Conservation (phyloP, 2,797 vertebrate genomes). For the Diplodus puntazzo region DNA sequence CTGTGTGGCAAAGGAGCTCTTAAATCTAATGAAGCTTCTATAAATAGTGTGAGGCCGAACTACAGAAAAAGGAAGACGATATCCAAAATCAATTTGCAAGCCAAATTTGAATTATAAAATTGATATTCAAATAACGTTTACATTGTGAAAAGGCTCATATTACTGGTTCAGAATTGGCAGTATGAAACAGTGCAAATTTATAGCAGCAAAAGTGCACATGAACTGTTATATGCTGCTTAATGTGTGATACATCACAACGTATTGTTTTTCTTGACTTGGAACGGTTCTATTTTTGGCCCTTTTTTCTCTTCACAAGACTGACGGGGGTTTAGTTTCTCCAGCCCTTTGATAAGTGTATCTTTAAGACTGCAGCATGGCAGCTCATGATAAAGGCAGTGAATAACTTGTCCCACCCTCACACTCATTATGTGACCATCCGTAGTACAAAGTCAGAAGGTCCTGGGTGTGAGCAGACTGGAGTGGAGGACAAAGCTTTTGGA, state of each 20-base stretch:
- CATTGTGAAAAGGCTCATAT: neutral
- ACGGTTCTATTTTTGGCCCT: slow-evolving; percentile 9
- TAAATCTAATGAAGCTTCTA: slow-evolving; percentile 59
- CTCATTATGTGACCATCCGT: slow-evolving; percentile 44
- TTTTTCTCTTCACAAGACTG: neutral
- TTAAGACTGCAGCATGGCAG: slow-evolving; percentile 62
- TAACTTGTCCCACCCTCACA: slow-evolving; percentile 47
- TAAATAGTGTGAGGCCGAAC: slow-evolving; percentile 54
- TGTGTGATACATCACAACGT: neutral
- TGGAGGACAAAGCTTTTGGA: slow-evolving; percentile 60
- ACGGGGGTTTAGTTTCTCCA: slow-evolving; percentile 43
- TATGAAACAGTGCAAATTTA: slow-evolving; percentile 10
- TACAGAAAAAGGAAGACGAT: slow-evolving; percentile 13
- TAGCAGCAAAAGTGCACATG: neutral
- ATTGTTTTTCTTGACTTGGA: slow-evolving; percentile 2
- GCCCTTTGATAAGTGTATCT: slow-evolving; percentile 54
- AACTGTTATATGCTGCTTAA: neutral
- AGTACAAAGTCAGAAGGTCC: slow-evolving; percentile 47
- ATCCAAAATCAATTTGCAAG: neutral
- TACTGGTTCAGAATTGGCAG: neutral
- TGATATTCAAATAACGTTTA: neutral
- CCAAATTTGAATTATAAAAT: slow-evolving; percentile 9
- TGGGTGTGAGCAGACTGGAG: slow-evolving; percentile 49
- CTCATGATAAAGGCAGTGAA: slow-evolving; percentile 69
- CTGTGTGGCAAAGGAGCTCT: slow-evolving; percentile 54